Evolutionary conservation across 2,888 invertebrate genomes (phyloP).

Genomic region (Oeneis ivallda): DNA sequence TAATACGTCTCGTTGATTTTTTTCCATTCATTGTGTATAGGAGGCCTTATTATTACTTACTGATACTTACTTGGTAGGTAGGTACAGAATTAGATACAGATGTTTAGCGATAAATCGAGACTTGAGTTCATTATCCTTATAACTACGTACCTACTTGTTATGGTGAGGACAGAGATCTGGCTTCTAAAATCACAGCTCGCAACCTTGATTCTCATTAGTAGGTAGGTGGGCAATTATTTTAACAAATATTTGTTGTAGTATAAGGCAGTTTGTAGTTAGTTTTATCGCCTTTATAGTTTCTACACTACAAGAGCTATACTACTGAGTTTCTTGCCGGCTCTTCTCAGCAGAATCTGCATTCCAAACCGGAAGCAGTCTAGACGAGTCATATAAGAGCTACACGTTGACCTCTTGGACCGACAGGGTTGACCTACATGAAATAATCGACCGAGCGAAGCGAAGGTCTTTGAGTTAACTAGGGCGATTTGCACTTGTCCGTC

Average conservation of each 20-base stretch:
- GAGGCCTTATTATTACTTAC: not conserved
- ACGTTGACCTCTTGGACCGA: no score
- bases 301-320: no score
- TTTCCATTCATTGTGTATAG: not conserved
- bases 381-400: no score
- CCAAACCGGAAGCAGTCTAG: no score
- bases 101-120: not conserved
- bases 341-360: no score
- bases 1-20: not conserved
- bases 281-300: no score
- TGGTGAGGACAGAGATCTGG: not conserved
- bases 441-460: no score
- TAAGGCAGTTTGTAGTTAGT: no score
- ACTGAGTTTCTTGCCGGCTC: no score
- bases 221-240: not conserved
- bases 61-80: not conserved
- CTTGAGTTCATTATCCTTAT: conserved; percentile 3
- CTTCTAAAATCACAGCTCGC: not conserved
- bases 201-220: not conserved
- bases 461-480: no score
- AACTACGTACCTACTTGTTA: not conserved
- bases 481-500: no score
- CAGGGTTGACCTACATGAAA: no score
- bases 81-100: not conserved
- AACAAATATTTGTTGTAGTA: not conserved